These are phyloP conservation scores for Aethes cnicana DNA, from an alignment of 2,888 invertebrate species.

Conservation along the genomic window DNA sequence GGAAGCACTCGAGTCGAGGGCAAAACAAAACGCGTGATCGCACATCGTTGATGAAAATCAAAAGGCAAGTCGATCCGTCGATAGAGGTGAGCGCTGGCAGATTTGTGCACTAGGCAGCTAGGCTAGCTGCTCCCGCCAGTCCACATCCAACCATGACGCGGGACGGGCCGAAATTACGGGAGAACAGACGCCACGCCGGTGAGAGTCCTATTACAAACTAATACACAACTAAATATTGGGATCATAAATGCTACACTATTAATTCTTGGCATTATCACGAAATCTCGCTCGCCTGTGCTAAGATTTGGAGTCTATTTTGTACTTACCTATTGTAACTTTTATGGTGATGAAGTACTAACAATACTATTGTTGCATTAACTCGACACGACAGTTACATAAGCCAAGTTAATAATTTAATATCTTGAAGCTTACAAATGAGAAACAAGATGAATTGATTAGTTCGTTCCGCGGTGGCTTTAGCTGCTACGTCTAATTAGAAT, in stretches of 20 bases:
- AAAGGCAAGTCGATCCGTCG: slow-evolving; percentile 19
- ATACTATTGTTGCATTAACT: not conserved
- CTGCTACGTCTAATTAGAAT: too few relatives aligned
- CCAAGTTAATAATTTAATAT: too few relatives aligned
- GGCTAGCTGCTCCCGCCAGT: slow-evolving; percentile 29
- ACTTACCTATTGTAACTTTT: slow-evolving; percentile 7
- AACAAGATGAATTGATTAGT: too few relatives aligned
- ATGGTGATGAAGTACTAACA: slow-evolving; percentile 4
- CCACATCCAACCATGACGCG: slow-evolving; percentile 30
- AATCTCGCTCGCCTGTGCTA: too few relatives aligned
- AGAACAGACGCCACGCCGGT: slow-evolving; percentile 27
- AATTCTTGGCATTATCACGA: too few relatives aligned
- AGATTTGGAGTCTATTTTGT: too few relatives aligned
- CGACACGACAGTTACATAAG: too few relatives aligned
- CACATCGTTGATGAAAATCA: slow-evolving; percentile 26
- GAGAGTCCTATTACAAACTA: slow-evolving; percentile 13
- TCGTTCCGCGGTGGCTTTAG: too few relatives aligned
- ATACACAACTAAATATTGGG: not conserved
- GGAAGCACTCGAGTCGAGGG: slow-evolving; percentile 17
- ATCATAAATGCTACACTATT: too few relatives aligned
- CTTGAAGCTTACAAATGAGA: too few relatives aligned
- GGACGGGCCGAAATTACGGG: slow-evolving; percentile 32
- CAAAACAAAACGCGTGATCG: slow-evolving; percentile 24
- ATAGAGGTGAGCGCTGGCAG: slow-evolving; percentile 31
- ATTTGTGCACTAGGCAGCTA: slow-evolving; percentile 31